phyloP scores from a whole-genome alignment of 2,113 vertebrate species.

The Meriones unguiculatus region DNA sequence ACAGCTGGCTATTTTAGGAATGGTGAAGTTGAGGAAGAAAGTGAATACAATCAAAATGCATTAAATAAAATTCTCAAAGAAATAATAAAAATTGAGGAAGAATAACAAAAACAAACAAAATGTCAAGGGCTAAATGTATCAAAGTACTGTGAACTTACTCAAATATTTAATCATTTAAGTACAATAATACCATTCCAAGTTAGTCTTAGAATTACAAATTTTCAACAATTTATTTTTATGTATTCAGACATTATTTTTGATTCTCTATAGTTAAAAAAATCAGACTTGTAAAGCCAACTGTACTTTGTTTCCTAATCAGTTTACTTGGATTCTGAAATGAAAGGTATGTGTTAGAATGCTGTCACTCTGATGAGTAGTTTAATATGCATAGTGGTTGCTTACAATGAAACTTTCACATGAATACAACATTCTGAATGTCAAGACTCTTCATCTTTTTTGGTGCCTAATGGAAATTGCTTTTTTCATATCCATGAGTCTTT shows the following conservation, averaged over 20 bases:
- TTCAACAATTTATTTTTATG: not conserved
- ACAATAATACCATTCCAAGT: not conserved
- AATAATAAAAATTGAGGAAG: not conserved
- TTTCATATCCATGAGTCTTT: not conserved
- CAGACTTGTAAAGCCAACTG: not conserved
- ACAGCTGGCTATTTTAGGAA: not conserved
- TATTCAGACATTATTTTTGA: conserved; percentile 47
- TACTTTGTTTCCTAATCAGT: not conserved
- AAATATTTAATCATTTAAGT: not conserved
- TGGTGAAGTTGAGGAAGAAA: too few species aligned
- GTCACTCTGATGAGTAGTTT: not conserved
- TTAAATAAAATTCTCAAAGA: not conserved
- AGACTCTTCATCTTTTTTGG: not conserved
- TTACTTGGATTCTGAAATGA: not conserved
- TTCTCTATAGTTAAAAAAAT: not conserved
- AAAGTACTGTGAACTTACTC: not conserved
- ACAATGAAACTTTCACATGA: not conserved
- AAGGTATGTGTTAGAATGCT: not conserved
- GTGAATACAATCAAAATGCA: not conserved
- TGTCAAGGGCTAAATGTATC: not conserved
- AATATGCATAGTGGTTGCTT: not conserved
- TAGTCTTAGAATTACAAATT: not conserved
- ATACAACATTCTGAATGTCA: not conserved
- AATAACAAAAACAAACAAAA: not conserved
- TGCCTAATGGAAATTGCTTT: not conserved